Conservation (phyloP, 2,888 invertebrate genomes). For the Xestia xanthographa region DNA sequence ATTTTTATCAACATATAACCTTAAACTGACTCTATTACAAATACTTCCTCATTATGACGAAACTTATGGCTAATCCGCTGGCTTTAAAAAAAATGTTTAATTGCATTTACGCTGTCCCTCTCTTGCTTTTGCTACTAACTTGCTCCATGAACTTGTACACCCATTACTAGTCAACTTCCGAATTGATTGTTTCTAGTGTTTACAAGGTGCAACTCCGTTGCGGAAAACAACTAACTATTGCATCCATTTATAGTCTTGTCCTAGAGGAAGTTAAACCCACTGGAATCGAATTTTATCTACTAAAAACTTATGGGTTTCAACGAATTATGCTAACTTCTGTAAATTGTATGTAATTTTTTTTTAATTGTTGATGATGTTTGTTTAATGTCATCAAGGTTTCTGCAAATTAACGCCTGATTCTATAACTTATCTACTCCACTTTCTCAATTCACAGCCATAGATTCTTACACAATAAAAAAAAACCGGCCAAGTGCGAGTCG, state of each 20-base stretch:
- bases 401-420: too few species aligned
- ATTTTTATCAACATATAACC: not conserved
- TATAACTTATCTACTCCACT: not conserved
- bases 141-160: not conserved
- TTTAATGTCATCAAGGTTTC: too few species aligned
- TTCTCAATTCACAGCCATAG: slow-evolving; percentile 21
- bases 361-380: too few species aligned
- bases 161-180: not conserved
- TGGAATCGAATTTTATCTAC: not conserved
- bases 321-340: not conserved
- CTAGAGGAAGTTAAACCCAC: too few species aligned
- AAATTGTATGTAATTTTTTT: too few species aligned
- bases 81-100: too few species aligned
- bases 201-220: not conserved
- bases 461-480: slow-evolving; percentile 39
- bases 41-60: too few species aligned
- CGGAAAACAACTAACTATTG: not conserved
- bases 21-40: too few species aligned
- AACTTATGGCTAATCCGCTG: not conserved
- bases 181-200: not conserved
- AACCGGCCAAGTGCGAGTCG: too few species aligned
- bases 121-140: not conserved
- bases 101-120: too few species aligned
- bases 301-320: not conserved
- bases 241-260: not conserved